Conservation (phyloP, 2,888 invertebrate species). For the Colostygia pectinataria region DNA sequence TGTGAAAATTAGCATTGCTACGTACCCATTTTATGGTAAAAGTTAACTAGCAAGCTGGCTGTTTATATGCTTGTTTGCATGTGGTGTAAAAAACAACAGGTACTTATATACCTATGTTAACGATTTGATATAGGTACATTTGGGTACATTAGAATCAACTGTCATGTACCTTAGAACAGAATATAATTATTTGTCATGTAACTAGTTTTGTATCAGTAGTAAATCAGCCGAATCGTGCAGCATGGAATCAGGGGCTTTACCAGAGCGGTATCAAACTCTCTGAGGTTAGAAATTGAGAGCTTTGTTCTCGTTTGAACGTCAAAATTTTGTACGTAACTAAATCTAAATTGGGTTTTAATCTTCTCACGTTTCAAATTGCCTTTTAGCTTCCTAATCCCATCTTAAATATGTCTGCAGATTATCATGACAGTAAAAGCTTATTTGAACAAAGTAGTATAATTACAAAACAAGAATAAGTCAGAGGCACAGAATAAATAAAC, state of each 20-base stretch:
- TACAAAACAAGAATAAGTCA: no score
- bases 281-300: slow-evolving; percentile 3
- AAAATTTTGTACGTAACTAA: slow-evolving; percentile 1
- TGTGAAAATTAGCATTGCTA: no score
- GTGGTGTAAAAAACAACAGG: no score
- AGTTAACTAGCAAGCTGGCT: no score
- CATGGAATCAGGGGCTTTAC: not conserved
- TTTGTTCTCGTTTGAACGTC: slow-evolving; percentile 4
- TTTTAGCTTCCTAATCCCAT: not conserved
- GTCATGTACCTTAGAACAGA: no score
- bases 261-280: not conserved
- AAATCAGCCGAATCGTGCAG: not conserved
- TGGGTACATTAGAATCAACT: no score
- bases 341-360: slow-evolving; percentile 9
- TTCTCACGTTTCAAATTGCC: slow-evolving; percentile 15
- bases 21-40: no score
- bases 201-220: no score
- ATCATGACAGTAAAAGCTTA: not conserved
- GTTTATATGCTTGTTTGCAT: no score
- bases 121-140: no score
- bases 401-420: not conserved
- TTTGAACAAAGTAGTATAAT: not conserved
- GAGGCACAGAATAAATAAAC: not conserved
- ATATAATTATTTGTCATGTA: no score
- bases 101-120: no score